Evolutionary conservation across 2,888 invertebrate genomes (phyloP), one percentile per base, ranked within the genome.

Genomic region (Ptychoptera albimana): DNA sequence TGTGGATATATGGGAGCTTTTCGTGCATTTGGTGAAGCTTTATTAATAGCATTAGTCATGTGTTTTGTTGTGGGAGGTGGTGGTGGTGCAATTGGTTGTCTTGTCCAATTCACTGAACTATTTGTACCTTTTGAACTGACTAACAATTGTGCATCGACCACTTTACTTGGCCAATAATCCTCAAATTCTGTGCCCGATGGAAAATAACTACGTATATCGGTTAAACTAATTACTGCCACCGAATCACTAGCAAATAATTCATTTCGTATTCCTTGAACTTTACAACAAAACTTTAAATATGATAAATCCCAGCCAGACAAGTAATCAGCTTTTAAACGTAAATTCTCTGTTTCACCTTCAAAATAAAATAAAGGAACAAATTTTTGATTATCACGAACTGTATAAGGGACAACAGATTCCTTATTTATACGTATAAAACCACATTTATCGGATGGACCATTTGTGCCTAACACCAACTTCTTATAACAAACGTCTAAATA

Each of bases 241-340:
- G 85, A 84, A 59, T 89, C 88, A 70, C 85, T 86, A 14, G 87
- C 85, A 66, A 91, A 89, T 47, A 91, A 66, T 68, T 91, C 89
- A 59, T 88, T 89, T 51, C 89, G 71, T 53, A 91, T 89, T 43
- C 89, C 89, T 66, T 89, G 89, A 51, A 92, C 89, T 68, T 89
- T 91, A 66, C 91, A 91, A 67, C 91, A 91, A 64, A 92, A 89
- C 66, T 91, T 91, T 50, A 92, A 70, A 64, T 92, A 92, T 0
- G 89, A 86, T 52, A 91, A 67, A 66, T 91, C 89, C 92, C 91
- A 92, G 48, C 88, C 88, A 58, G 85, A 84, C 34, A 91, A 66
- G 61, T 85, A 81, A 57, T 87, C 84, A 2, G 89, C 85, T 60
- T 88, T 85, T 49, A 82, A 74, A 60, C 86, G 86, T 31, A 91